Evolutionary conservation across 92 coral and sea anemone genomes (phyloP).

Genomic region (Paragorgia papillata): DNA sequence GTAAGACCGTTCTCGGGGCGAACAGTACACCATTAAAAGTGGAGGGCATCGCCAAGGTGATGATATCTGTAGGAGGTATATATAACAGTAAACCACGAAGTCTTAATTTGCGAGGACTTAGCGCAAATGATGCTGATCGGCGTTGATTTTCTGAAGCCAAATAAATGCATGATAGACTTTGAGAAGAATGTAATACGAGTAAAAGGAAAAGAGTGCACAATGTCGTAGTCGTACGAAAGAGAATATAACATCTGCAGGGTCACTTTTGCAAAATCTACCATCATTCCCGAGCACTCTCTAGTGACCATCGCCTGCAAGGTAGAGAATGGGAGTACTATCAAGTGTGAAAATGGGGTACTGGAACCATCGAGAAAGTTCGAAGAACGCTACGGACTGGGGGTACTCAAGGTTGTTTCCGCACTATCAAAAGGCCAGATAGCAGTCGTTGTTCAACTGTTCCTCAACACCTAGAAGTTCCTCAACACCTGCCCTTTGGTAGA

Average conservation of each 20-base stretch:
- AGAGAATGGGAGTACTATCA: constrained; percentile 8
- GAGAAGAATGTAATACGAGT: constrained; percentile 19
- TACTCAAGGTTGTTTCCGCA: constrained; percentile 19
- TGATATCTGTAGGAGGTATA: constrained; percentile 15
- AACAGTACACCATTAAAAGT: constrained; percentile 31
- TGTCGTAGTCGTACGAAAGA: constrained; percentile 1
- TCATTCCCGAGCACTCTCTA: neutral
- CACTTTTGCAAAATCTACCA: constrained; percentile 30
- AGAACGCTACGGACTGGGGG: constrained; percentile 29
- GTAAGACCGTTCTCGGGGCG: constrained; percentile 40
- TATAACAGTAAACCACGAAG: constrained; percentile 23
- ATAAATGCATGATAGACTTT: constrained; percentile 37
- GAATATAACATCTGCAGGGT: constrained; percentile 28
- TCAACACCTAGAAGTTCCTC: too few species aligned
- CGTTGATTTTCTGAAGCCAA: constrained; percentile 23
- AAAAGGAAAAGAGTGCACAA: neutral
- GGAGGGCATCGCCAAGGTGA: constrained; percentile 30
- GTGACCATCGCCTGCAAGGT: constrained; percentile 32
- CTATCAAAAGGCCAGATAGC: constrained; percentile 10
- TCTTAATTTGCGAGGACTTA: constrained; percentile 33
- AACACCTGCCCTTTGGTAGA: neutral
- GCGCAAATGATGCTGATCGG: constrained; percentile 45
- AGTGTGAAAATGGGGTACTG: neutral
- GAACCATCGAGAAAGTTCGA: constrained; percentile 19
- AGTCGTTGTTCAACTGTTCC: too few species aligned